Base-by-base conservation (phyloP, 2,888 invertebrate genomes). In the Synergus laeviventris region DNA sequence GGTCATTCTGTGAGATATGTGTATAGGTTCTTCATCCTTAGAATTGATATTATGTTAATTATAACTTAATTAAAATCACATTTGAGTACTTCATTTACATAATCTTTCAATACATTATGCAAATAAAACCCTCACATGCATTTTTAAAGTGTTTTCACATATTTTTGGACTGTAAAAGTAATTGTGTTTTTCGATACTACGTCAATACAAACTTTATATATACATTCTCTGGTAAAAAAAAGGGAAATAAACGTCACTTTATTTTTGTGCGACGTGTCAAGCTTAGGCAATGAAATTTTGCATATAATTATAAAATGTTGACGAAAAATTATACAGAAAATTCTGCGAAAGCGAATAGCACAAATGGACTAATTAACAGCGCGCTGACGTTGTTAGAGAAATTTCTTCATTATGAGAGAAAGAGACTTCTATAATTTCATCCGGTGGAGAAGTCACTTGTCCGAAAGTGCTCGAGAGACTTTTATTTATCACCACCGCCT, bases 361-460 rank as follows among this genome's bases (percentile, higher is more conserved):
- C 4, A 56, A 56, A 56, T 21, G 56, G 21, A 21, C 56, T 56
- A 56, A 56, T 56, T 56, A 56, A 56, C 56, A 24, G 21, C 56
- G 56, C 5, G 56, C 4, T 24, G 21, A 56, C 56, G 56, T 56
- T 56, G 9, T 24, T 21, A 24, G 56, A 56, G 56, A 56, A 56
- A 56, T 56, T 14, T 56, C 56, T 56, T 56, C 21, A 56, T 56
- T 56, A 18, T 18, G 21, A 24, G 56, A 56, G 56, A 18, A 21
- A 56, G 21, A 56, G 56, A 7, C 42, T 11, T 42, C 14, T 42
- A 14, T 42, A 42, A 42, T 42, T 42, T 42, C 11, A 42, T 42
- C 42, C 42, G 14, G 9, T 12, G 49, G 11, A 56, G 9, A 21
- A 1, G 56, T 24, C 21, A 4, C 21, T 12, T 21, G 21, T 56